Evolutionary conservation across 2,797 vertebrate species (phyloP), one percentile per base, ranked within the genome.

Genomic region (Otus scops): DNA sequence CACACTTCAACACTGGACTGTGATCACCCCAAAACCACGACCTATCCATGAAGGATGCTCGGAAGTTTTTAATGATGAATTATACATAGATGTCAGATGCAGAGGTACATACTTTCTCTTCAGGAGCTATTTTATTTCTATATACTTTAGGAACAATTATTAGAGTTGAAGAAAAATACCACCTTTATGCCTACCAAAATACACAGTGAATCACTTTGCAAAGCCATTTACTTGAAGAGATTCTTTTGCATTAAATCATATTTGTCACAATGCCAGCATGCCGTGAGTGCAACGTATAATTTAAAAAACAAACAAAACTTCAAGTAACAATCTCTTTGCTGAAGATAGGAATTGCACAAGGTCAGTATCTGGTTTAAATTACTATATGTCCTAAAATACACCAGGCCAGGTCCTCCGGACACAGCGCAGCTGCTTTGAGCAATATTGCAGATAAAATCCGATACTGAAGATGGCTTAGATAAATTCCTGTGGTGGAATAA

Each of bases 331-430:
- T 64, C 75, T 92, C 77, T 82, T 81, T 0, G 16, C 80, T 70
- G 77, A 81, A 93, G 88, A 96, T 13, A 92, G 77, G 94, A 92
- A 94, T 85, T 91, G 60, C 34, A 92, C 83, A 87, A 92, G 92
- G 92, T 95, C 88, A 64, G n/a, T 67, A 60, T 82, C 74, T 95
- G 95, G 90, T 91, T 97, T 96, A 92, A 95, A 71, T 97, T 96
- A 97, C 93, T 91, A 0, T 23, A 70, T 65, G 57, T 85, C 94
- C 88, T 78, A 97, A 96, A 96, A 96, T 95, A 96, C 41, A 93
- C 50, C 21, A 63, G 88, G 83, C 83, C 74, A 76, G 67, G 83
- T 96, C 77, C 84, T 88, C 83, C 71, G 81, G 83, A 90, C 41
- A 59, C 45, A 36, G 56, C 61, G 92, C 95, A 97, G 95, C 93